phyloP scores from a whole-genome alignment of 2,888 invertebrate genomes.

The Melinopterus prodromus region DNA sequence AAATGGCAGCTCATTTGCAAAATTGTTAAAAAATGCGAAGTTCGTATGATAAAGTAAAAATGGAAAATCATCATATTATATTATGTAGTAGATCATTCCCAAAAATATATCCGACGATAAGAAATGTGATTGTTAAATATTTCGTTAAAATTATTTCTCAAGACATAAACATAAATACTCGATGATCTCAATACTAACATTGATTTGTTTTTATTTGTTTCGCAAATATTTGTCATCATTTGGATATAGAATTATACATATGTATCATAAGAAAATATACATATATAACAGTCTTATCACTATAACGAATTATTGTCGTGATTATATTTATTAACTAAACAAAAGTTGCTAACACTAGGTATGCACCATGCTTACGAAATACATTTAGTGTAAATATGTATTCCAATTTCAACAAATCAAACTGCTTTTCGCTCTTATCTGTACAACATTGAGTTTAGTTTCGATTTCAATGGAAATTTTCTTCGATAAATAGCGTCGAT shows the following conservation, averaged over 20 bases:
- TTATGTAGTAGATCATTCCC: too few species aligned
- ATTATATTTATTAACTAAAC: neutral
- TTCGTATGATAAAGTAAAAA: too few species aligned
- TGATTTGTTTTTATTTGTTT: neutral
- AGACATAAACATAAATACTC: constrained; percentile 9
- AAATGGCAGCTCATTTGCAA: too few species aligned
- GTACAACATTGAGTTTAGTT: neutral
- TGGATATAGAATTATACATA: neutral
- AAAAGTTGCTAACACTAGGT: neutral
- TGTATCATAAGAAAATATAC: neutral
- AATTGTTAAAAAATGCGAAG: too few species aligned
- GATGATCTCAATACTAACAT: neutral
- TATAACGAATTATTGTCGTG: neutral
- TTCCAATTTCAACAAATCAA: neutral
- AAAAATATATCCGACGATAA: too few species aligned
- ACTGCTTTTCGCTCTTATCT: neutral
- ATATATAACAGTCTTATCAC: constrained; percentile 35
- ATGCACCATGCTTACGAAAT: neutral
- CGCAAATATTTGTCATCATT: neutral
- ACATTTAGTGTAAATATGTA: neutral
- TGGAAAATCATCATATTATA: too few species aligned
- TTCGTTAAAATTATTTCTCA: neutral
- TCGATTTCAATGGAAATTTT: neutral
- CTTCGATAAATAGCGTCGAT: neutral
- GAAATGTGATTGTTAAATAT: neutral